Evolutionary conservation across 2,113 vertebrate genomes (phyloP).

Genomic region (Nyctereutes procyonoides): DNA sequence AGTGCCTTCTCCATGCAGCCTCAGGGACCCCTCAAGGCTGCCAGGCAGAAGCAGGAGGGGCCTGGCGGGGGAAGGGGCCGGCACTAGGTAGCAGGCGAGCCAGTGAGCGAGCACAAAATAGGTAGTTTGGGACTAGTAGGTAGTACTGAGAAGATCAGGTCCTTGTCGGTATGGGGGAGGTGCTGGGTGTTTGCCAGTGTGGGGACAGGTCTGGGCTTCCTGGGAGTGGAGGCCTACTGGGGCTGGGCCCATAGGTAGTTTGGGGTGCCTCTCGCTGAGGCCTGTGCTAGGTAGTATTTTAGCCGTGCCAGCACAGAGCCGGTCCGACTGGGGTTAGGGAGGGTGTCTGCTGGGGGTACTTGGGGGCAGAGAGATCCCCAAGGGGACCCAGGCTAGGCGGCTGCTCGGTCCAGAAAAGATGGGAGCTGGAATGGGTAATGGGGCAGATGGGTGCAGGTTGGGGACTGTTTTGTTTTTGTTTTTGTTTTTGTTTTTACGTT

Average conservation of each 20-base stretch:
- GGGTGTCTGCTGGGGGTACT: conserved; percentile 41
- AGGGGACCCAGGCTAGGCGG: conserved; percentile 27
- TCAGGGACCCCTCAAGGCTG: conserved; percentile 53
- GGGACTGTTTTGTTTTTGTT: not conserved
- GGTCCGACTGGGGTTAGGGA: conserved; percentile 37
- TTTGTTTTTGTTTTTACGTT: conserved; percentile 27
- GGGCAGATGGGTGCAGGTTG: conserved; percentile 4
- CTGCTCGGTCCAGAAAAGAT: conserved; percentile 45
- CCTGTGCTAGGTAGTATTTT: conserved; percentile 89
- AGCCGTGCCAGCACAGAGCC: conserved; percentile 53
- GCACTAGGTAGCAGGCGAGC: conserved; percentile 84
- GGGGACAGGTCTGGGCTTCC: conserved; percentile 54
- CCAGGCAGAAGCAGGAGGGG: conserved; percentile 33
- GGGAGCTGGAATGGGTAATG: not conserved
- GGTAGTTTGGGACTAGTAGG: conserved; percentile 90
- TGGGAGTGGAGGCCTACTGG: conserved; percentile 54
- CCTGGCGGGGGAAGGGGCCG: not conserved
- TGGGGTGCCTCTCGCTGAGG: conserved; percentile 77
- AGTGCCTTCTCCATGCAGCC: conserved; percentile 75
- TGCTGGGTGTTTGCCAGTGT: conserved; percentile 79
- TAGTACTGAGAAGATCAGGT: conserved; percentile 84
- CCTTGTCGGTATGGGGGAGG: conserved; percentile 81
- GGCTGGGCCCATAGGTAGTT: conserved; percentile 88
- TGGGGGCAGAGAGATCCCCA: conserved; percentile 50
- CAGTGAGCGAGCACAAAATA: conserved; percentile 86